Conservation (phyloP, 2,797 vertebrate species). For the Sebastes baramenuke region DNA sequence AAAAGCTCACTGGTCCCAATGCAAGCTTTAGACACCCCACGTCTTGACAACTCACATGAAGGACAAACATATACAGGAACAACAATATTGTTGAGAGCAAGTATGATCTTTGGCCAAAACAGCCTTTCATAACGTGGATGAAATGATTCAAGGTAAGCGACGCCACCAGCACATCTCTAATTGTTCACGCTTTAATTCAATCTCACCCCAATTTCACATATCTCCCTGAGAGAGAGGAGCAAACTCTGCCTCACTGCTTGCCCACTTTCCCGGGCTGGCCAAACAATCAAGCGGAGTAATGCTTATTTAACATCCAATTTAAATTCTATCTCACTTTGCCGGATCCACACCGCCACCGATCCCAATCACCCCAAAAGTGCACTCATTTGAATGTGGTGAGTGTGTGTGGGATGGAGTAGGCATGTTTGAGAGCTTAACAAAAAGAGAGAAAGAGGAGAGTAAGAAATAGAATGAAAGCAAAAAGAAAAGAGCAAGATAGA, state of each 20-base stretch:
- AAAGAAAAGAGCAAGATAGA: not conserved
- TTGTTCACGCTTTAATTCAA: constrained; percentile 84
- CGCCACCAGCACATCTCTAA: constrained; percentile 71
- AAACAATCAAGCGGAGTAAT: constrained; percentile 84
- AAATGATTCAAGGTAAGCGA: constrained; percentile 54
- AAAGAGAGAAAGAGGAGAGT: constrained; percentile 1
- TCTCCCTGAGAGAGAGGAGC: constrained; percentile 63
- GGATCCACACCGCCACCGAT: constrained; percentile 72
- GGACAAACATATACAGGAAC: too few relatives aligned
- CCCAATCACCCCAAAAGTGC: constrained; percentile 72
- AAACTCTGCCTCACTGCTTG: constrained; percentile 66
- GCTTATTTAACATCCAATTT: constrained; percentile 89
- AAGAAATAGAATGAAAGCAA: not conserved
- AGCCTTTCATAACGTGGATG: constrained; percentile 18
- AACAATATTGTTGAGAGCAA: not conserved
- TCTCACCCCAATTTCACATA: constrained; percentile 82
- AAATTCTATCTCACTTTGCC: constrained; percentile 85
- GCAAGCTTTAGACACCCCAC: too few relatives aligned
- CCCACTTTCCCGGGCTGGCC: constrained; percentile 69
- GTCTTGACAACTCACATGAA: too few relatives aligned
- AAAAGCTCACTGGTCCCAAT: too few relatives aligned
- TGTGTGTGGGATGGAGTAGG: not conserved
- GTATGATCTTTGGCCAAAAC: constrained; percentile 13
- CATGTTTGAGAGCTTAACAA: constrained; percentile 16
- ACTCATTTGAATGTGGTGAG: constrained; percentile 38